phyloP scores from a whole-genome alignment of 1,140 invertebrate genomes.

The Drosophila parabipectinata region DNA sequence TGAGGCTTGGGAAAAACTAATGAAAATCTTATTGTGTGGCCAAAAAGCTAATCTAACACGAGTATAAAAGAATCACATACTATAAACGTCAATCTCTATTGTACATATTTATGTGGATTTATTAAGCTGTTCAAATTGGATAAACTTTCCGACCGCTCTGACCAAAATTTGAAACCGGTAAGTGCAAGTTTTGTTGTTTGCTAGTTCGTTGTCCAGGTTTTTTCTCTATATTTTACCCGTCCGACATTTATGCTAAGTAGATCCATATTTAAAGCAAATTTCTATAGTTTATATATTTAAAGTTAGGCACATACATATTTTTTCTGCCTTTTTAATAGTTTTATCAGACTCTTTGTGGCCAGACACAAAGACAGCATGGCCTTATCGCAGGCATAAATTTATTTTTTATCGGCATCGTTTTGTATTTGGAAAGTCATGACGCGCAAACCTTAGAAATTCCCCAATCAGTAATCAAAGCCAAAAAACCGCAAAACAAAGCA shows the following conservation, averaged over 20 bases:
- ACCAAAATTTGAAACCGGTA: slow-evolving; percentile 61
- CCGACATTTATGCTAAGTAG: slow-evolving; percentile 54
- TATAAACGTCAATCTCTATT: slow-evolving; percentile 53
- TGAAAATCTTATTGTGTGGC: slow-evolving; percentile 51
- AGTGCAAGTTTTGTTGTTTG: slow-evolving; percentile 59
- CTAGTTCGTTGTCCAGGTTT: slow-evolving; percentile 65
- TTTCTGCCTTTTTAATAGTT: slow-evolving; percentile 43
- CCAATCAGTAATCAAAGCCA: slow-evolving; percentile 21
- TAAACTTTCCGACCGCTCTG: slow-evolving; percentile 68
- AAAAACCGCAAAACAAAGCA: slow-evolving; percentile 34
- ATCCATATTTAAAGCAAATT: slow-evolving; percentile 51
- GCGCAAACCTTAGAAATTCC: slow-evolving; percentile 28
- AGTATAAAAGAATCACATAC: slow-evolving; percentile 37
- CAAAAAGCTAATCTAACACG: slow-evolving; percentile 10
- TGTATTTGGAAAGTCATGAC: slow-evolving; percentile 57
- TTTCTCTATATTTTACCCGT: slow-evolving; percentile 32
- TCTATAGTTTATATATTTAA: slow-evolving; percentile 45
- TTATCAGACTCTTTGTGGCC: slow-evolving; percentile 46
- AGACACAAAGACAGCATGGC: slow-evolving; percentile 33
- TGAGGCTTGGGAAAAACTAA: slow-evolving; percentile 74
- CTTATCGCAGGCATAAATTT: slow-evolving; percentile 68
- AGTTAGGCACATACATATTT: slow-evolving; percentile 26
- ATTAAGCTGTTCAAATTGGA: slow-evolving; percentile 76
- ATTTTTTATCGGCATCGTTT: slow-evolving; percentile 58
- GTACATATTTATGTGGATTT: slow-evolving; percentile 70